Percentiles rank a stretch among this genome's conserved stretches.
These are phyloP conservation scores for Catostylus mosaicus DNA, from an alignment of 30 jellyfish, hydroid and myxozoan genomes.

Conservation along the genomic window DNA sequence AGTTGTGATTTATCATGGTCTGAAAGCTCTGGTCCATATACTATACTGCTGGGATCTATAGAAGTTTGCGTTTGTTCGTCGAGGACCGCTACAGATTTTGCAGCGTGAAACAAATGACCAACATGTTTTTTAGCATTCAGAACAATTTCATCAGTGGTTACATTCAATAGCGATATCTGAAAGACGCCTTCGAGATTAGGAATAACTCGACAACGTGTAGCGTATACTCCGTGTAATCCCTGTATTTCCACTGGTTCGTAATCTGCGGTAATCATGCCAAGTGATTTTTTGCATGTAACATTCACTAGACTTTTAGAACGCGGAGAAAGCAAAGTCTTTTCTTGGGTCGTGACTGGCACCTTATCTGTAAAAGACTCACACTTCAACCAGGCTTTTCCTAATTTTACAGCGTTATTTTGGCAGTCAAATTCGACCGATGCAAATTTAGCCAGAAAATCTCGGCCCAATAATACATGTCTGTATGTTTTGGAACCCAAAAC, in stretches of 20 bases:
- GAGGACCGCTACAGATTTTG: too few relatives aligned
- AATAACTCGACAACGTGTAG: conserved; percentile 47
- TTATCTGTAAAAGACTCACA: neutral
- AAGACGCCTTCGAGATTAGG: conserved; percentile 25
- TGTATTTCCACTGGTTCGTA: conserved; percentile 18
- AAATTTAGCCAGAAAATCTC: conserved; percentile 25
- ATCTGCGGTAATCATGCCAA: conserved; percentile 33
- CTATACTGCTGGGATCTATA: too few relatives aligned
- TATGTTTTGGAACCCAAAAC: conserved; percentile 30
- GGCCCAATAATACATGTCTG: conserved; percentile 23
- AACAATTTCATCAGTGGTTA: neutral
- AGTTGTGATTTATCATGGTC: neutral
- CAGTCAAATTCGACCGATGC: conserved; percentile 3
- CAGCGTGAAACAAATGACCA: too few relatives aligned
- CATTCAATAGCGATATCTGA: conserved; percentile 15
- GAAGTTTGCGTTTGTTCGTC: too few relatives aligned
- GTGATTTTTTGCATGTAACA: conserved; percentile 19
- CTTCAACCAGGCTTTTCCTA: conserved; percentile 6
- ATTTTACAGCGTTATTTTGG: neutral
- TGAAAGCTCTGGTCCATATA: too few relatives aligned
- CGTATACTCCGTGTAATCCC: conserved; percentile 21
- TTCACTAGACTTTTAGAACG: conserved; percentile 3
- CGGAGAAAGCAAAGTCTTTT: conserved; percentile 17
- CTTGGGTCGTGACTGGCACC: neutral
- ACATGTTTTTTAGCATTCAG: conserved; percentile 18